Conservation (phyloP, 2,888 invertebrate genomes). For the Heliconius ethilla region DNA sequence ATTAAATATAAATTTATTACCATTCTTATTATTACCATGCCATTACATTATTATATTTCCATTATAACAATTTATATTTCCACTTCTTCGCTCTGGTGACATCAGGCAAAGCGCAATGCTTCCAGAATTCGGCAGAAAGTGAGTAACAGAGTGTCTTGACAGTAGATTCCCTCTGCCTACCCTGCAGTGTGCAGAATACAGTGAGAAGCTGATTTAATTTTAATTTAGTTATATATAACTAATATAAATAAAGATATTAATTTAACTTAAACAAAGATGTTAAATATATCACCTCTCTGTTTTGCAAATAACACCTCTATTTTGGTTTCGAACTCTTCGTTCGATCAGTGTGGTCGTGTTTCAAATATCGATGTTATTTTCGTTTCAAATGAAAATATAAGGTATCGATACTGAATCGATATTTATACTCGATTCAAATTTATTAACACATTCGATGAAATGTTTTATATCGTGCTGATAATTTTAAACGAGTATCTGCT, state of each 20-base stretch:
- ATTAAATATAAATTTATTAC: no score
- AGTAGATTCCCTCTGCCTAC: no score
- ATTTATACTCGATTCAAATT: slow-evolving; percentile 28
- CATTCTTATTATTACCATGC: no score
- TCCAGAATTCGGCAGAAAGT: no score
- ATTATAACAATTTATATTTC: no score
- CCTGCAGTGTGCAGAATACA: no score
- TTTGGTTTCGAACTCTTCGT: neutral
- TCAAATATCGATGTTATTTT: slow-evolving; percentile 24
- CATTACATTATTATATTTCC: no score
- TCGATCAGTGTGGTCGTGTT: neutral
- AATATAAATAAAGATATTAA: neutral
- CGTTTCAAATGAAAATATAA: slow-evolving; percentile 26
- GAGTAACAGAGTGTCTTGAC: no score
- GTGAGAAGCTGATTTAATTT: no score
- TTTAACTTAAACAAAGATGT: neutral
- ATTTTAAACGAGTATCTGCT: neutral
- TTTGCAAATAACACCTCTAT: neutral
- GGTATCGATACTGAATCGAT: slow-evolving; percentile 15
- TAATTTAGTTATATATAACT: no score
- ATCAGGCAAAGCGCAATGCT: no score
- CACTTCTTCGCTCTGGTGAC: no score
- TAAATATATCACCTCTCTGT: neutral
- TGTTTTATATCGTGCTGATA: neutral
- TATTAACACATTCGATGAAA: slow-evolving; percentile 24